Conservation (phyloP, 2,888 invertebrate genomes). For the Scrobipalpa costella region DNA sequence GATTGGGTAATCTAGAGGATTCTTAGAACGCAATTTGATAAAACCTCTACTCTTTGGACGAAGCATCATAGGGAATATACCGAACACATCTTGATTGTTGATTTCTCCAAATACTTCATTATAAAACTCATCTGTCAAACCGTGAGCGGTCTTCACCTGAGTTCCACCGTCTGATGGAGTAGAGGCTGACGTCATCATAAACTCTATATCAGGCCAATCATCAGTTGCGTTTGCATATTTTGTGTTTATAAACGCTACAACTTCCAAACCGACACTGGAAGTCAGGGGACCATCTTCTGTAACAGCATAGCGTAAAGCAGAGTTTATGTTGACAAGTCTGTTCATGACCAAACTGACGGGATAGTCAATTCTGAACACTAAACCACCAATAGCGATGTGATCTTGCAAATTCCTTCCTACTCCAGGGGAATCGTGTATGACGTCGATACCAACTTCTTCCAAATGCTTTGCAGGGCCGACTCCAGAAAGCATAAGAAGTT, state of each 20-base stretch:
- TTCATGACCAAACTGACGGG: slow-evolving; percentile 90
- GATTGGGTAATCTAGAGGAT: slow-evolving; percentile 90
- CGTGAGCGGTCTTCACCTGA: slow-evolving; percentile 89
- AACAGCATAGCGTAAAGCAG: slow-evolving; percentile 90
- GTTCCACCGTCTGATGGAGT: slow-evolving; percentile 92
- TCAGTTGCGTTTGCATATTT: slow-evolving; percentile 93
- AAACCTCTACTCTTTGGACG: slow-evolving; percentile 93
- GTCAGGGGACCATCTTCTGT: slow-evolving; percentile 94
- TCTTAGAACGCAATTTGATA: slow-evolving; percentile 85
- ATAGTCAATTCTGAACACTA: slow-evolving; percentile 90
- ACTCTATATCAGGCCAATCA: slow-evolving; percentile 96
- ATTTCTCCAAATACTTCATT: slow-evolving; percentile 87
- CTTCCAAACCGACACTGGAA: slow-evolving; percentile 92
- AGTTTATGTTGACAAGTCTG: slow-evolving; percentile 90
- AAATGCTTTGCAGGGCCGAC: slow-evolving; percentile 90
- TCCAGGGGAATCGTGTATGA: slow-evolving; percentile 89
- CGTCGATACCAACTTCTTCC: slow-evolving; percentile 85
- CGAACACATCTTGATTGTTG: slow-evolving; percentile 88
- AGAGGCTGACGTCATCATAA: slow-evolving; percentile 92
- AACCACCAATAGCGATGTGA: slow-evolving; percentile 93
- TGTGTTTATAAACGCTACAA: slow-evolving; percentile 92
- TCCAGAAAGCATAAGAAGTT: slow-evolving; percentile 94
- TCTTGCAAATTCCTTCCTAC: slow-evolving; percentile 94
- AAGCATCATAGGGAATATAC: slow-evolving; percentile 93
- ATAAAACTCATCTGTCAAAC: slow-evolving; percentile 90